Conservation (phyloP, 2,888 invertebrate genomes). For the Rotaria socialis region DNA sequence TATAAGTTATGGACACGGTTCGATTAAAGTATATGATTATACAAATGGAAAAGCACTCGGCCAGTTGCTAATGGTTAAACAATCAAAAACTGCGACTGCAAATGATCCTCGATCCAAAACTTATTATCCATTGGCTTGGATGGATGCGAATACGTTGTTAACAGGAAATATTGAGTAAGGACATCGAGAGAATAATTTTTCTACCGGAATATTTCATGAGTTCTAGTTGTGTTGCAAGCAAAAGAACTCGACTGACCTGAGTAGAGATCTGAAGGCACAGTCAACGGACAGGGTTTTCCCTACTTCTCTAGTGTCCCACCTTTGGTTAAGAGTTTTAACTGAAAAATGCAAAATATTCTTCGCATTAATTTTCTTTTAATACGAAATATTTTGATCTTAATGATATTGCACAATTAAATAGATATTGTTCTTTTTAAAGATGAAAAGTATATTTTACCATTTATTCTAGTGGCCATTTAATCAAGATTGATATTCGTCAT, state of each 20-base stretch:
- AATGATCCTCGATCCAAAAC: not conserved
- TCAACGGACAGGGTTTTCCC: too few relatives aligned
- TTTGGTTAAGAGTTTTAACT: too few relatives aligned
- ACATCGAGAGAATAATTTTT: not conserved
- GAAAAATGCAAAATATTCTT: too few relatives aligned
- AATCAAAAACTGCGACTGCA: not conserved
- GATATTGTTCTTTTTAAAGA: not conserved
- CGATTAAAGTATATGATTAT: not conserved
- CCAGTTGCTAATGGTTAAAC: not conserved
- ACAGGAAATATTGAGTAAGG: slow-evolving; percentile 27
- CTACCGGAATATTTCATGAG: too few relatives aligned
- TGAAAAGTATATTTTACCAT: not conserved
- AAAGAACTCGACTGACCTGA: too few relatives aligned
- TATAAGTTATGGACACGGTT: not conserved
- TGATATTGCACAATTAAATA: too few relatives aligned
- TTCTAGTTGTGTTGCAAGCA: too few relatives aligned
- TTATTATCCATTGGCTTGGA: slow-evolving; percentile 6
- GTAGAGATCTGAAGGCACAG: too few relatives aligned
- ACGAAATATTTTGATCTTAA: too few relatives aligned
- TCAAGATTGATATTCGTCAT: slow-evolving; percentile 24
- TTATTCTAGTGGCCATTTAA: slow-evolving; percentile 2
- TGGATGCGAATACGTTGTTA: not conserved
- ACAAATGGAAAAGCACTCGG: slow-evolving; percentile 7
- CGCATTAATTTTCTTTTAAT: too few relatives aligned
- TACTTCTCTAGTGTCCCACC: too few relatives aligned